phyloP scores from a whole-genome alignment of 2,797 vertebrate genomes.

The Falco berigora region DNA sequence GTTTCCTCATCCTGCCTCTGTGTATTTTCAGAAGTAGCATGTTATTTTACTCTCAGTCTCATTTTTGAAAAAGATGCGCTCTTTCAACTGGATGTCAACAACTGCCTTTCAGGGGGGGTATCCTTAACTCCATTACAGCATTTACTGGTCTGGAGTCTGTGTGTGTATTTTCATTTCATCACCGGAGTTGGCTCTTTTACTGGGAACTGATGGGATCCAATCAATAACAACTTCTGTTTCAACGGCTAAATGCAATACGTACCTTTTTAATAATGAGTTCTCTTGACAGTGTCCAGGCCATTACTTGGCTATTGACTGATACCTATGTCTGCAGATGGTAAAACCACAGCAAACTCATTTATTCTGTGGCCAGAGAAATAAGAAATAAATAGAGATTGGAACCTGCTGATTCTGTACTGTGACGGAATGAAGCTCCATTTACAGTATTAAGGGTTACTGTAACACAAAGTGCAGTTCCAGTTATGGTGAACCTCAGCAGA shows the following conservation, averaged over 20 bases:
- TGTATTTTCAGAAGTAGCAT: conserved; percentile 44
- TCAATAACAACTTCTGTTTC: conserved; percentile 50
- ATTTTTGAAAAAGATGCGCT: conserved; percentile 35
- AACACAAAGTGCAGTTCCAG: neutral
- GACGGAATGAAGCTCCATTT: neutral
- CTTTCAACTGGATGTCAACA: conserved; percentile 39
- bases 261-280: conserved; percentile 63
- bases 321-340: conserved; percentile 37
- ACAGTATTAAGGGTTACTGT: neutral
- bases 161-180: conserved; percentile 3
- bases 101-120: neutral
- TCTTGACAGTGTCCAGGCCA: conserved; percentile 43
- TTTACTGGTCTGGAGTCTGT: conserved; percentile 27
- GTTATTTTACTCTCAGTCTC: conserved; percentile 54
- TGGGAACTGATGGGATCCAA: conserved; percentile 30
- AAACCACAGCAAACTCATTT: conserved; percentile 40
- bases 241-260: conserved; percentile 55
- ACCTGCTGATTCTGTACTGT: neutral
- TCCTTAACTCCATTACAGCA: conserved; percentile 1
- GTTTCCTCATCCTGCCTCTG: neutral
- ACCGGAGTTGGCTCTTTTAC: conserved; percentile 15
- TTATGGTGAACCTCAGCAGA: neutral
- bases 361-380: conserved; percentile 8
- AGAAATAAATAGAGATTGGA: conserved; percentile 19
- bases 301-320: conserved; percentile 52